Conservation (phyloP, 1,140 invertebrate species). For the Drosophila bifasciata region DNA sequence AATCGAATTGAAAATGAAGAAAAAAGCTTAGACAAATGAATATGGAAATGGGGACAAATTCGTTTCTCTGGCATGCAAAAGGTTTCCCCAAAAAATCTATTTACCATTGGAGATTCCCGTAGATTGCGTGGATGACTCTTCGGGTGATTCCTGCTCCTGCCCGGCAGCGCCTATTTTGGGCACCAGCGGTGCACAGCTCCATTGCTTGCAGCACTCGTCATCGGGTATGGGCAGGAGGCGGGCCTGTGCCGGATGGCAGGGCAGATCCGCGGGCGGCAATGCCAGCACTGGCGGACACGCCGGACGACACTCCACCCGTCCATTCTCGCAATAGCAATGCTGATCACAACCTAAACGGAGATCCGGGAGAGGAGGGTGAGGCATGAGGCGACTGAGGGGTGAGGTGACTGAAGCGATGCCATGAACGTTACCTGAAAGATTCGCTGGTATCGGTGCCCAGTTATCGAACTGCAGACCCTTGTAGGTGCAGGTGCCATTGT, state of each 20-base stretch:
- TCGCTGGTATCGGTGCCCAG: slow-evolving; percentile 88
- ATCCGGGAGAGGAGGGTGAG: slow-evolving; percentile 3
- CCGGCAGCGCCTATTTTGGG: slow-evolving; percentile 52
- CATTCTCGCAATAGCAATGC: slow-evolving; percentile 93
- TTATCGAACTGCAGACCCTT: slow-evolving; percentile 88
- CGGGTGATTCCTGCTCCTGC: slow-evolving; percentile 35
- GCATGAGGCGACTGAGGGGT: slow-evolving; percentile 4
- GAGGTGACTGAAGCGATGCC: slow-evolving; percentile 15
- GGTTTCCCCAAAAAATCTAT: slow-evolving; percentile 17
- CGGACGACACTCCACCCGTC: slow-evolving; percentile 92
- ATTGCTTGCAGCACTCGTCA: slow-evolving; percentile 92
- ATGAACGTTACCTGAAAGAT: slow-evolving; percentile 84
- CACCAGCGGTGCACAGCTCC: slow-evolving; percentile 86
- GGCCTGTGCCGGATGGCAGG: slow-evolving; percentile 88
- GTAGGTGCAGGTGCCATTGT: slow-evolving; percentile 91
- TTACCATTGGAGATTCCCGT: slow-evolving; percentile 52
- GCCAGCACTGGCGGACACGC: slow-evolving; percentile 90
- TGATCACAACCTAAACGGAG: slow-evolving; percentile 90
- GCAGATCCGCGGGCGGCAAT: slow-evolving; percentile 89
- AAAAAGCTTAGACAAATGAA: slow-evolving; percentile 21
- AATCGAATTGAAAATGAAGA: slow-evolving; percentile 16
- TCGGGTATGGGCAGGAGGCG: slow-evolving; percentile 88
- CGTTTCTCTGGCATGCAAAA: slow-evolving; percentile 46
- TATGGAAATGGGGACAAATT: slow-evolving; percentile 10
- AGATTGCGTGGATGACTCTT: slow-evolving; percentile 8